phyloP scores from a whole-genome alignment of 2,888 invertebrate species.

The Oeneis ivallda region DNA sequence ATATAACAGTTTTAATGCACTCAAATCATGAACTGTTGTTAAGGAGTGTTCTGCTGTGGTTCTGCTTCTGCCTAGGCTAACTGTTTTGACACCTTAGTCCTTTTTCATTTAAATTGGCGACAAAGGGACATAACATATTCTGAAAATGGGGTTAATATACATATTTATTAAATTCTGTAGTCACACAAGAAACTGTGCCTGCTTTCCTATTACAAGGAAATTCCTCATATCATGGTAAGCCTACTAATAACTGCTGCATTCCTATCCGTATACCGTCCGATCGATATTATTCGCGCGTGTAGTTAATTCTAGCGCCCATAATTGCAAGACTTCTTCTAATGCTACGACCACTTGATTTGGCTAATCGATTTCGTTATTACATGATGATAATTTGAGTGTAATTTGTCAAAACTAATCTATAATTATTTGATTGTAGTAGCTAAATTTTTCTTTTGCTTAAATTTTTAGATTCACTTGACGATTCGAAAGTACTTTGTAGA shows the following conservation, averaged over 20 bases:
- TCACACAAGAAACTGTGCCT: too few species aligned
- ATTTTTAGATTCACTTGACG: too few species aligned
- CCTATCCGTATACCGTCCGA: slow-evolving; percentile 41
- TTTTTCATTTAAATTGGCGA: too few species aligned
- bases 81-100: too few species aligned
- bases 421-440: background rate
- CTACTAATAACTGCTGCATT: slow-evolving; percentile 61
- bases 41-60: too few species aligned
- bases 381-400: slow-evolving; percentile 2
- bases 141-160: too few species aligned
- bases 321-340: slow-evolving; percentile 25
- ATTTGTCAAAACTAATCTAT: background rate
- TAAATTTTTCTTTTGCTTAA: background rate
- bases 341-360: slow-evolving; percentile 23
- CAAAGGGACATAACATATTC: too few species aligned
- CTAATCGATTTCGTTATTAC: slow-evolving; percentile 21
- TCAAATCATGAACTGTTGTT: too few species aligned
- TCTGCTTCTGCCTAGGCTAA: too few species aligned
- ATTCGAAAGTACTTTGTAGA: too few species aligned
- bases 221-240: background rate
- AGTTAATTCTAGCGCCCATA: slow-evolving; percentile 25
- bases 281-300: slow-evolving; percentile 30
- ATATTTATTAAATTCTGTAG: too few species aligned
- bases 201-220: background rate
- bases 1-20: too few species aligned